Base-by-base conservation (phyloP, 1,140 invertebrate species). In the Tyrophagus putrescentiae region DNA sequence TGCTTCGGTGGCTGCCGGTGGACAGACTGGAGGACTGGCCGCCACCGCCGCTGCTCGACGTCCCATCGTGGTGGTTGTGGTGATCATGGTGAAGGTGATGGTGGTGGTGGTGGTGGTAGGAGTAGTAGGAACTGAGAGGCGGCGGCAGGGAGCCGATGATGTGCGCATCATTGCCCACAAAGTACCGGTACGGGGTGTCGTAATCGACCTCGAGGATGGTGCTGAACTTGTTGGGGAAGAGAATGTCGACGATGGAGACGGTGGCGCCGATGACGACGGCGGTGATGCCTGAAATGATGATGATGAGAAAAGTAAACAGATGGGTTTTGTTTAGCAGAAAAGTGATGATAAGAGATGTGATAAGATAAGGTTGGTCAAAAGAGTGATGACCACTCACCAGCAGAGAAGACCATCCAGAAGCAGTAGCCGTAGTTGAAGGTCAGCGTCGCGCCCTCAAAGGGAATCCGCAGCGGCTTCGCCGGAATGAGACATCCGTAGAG, bases 181-280 rank as follows among this genome's bases (percentile, higher is more conserved):
- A 67, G 31, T 67, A 68, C 33, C 67, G 36, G 60, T 91, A 92
- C 0, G 89, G 89, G 1, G 89, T 93, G 68, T 89, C 88, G 68
- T 91, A 92, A 72, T 94, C 87, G 16, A 94, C 86, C 70, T 94
- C 89, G 39, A 94, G 72, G 54, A 92, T 84, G 0, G 88, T 92
- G 13, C 87, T 89, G 73, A 93, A 94, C 65, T 83, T 82, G 71
- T 92, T 85, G 7, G 89, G 89, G 73, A 83, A 91, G 29, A 89
- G 78, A 66, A 87, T 75, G 69, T 93, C 88, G 25, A 91, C 77
- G 0, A 81, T 78, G 1, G 85, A 82, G 60, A 91, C 86, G 23
- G 86, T 70, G 1, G 84, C 70, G 3, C 88, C 88, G 1, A 80
- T 78, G 25, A 84, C 70, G 6, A 87, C 68, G 68, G 85, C 87